Base-by-base conservation (phyloP, 2,888 invertebrate species). In the Drosophila siamana region DNA sequence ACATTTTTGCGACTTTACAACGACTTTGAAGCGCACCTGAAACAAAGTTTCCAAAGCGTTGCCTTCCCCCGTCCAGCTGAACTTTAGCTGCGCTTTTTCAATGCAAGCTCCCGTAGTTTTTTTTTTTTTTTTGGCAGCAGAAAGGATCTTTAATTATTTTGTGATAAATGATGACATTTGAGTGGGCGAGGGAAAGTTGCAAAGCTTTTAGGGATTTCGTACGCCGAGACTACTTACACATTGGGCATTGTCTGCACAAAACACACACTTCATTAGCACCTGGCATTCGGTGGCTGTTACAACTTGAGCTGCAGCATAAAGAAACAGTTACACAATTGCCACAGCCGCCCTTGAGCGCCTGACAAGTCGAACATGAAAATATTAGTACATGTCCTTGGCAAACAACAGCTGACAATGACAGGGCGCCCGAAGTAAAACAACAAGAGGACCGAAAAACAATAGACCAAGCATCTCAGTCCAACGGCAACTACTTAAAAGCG, bases 121-220 rank as follows among this genome's bases (percentile, higher is more conserved):
- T 57, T 28, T 28, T 47, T 19, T 41, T 46, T 44, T 19, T 40
- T 36, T 28, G 26, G 6, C 5, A 24, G 9, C 36, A 55, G n/a
- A 24, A 68, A 57, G 40, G 81, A 85, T 78, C 88, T 90, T 90
- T 90, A 90, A 90, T 90, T 90, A 91, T 90, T 90, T 90, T 89
- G 88, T 91, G 91, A 90, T 90, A 91, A 91, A 90, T 91, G 90
- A 89, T 89, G 91, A 89, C 90, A 89, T 82, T 89, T 80, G 80
- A 84, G 84, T 78, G 80, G 38, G 46, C 57, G 51, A 64, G 65
- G 72, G 54, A 46, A 71, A 52, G 38, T 47, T 16, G 24, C 1
- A 19, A 46, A 71, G 68, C 68, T 57, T 62, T 62, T 63, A 38
- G 36, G 54, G 66, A 50, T 44, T 59, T 51, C 38, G 4, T 9